These are phyloP conservation scores for Aricia agestis DNA, from an alignment of 1,140 invertebrate species.

Conservation along the genomic window DNA sequence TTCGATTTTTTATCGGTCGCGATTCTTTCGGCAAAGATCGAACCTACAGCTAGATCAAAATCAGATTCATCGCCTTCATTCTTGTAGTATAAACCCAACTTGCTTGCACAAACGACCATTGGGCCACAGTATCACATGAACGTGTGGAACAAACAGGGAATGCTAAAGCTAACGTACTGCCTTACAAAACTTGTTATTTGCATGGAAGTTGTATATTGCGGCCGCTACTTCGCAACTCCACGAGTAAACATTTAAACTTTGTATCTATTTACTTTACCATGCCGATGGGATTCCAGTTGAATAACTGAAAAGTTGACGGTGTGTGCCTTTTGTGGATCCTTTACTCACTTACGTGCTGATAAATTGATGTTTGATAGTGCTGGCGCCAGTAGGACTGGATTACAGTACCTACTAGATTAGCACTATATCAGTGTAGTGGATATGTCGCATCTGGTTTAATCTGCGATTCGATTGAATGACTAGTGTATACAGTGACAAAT, in stretches of 20 bases:
- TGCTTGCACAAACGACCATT: too few species aligned
- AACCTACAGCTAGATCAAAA: too few species aligned
- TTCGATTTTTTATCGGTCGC: too few species aligned
- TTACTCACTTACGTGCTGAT: neutral
- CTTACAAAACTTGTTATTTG: conserved; percentile 13
- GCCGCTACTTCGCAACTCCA: neutral
- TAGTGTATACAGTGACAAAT: too few species aligned
- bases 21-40: too few species aligned
- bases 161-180: neutral
- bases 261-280: conserved; percentile 8
- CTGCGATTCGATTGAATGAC: too few species aligned
- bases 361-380: neutral
- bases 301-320: neutral
- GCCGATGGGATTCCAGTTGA: neutral
- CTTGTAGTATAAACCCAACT: too few species aligned
- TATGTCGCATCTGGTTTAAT: too few species aligned
- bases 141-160: neutral
- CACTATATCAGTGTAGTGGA: too few species aligned
- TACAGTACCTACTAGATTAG: too few species aligned
- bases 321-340: neutral
- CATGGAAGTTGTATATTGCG: conserved; percentile 10
- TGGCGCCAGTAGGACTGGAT: neutral
- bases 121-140: too few species aligned
- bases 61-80: too few species aligned
- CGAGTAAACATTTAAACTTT: conserved; percentile 3